phyloP scores from a whole-genome alignment of 2,113 vertebrate species.

The Macquaria ambigua region DNA sequence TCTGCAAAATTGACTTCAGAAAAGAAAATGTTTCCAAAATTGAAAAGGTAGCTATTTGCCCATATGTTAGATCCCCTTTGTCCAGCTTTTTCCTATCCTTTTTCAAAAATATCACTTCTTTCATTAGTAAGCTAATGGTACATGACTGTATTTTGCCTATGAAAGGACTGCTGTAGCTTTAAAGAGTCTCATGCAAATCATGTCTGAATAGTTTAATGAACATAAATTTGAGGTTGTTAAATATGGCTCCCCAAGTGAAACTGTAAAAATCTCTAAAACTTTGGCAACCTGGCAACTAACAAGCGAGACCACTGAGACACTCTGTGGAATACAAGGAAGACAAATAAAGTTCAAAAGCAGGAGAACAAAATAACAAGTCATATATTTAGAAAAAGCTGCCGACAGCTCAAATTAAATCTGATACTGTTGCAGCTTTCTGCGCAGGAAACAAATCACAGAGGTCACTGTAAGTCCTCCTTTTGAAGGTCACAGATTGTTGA shows the following conservation, averaged over 20 bases:
- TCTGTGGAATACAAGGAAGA: not conserved
- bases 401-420: not conserved
- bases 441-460: conserved; percentile 15
- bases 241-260: not conserved
- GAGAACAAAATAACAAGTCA: not conserved
- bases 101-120: not conserved
- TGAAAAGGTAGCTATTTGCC: not conserved
- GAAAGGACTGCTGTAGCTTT: not conserved
- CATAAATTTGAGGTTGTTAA: conserved; percentile 25
- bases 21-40: not conserved
- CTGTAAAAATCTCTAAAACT: conserved; percentile 27
- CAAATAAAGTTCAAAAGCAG: not conserved
- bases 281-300: not conserved
- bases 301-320: not conserved
- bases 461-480: conserved; percentile 29
- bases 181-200: not conserved
- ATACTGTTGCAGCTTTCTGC: not conserved
- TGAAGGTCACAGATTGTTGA: conserved; percentile 73
- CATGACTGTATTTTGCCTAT: conserved; percentile 1
- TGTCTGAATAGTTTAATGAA: conserved; percentile 15
- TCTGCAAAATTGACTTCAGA: not conserved
- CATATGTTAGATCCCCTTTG: not conserved
- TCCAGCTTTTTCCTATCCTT: not conserved
- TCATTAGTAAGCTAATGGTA: conserved; percentile 27
- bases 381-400: not conserved